Base-by-base conservation (phyloP, 1,140 invertebrate species). In the Aphaenogaster rudis region DNA sequence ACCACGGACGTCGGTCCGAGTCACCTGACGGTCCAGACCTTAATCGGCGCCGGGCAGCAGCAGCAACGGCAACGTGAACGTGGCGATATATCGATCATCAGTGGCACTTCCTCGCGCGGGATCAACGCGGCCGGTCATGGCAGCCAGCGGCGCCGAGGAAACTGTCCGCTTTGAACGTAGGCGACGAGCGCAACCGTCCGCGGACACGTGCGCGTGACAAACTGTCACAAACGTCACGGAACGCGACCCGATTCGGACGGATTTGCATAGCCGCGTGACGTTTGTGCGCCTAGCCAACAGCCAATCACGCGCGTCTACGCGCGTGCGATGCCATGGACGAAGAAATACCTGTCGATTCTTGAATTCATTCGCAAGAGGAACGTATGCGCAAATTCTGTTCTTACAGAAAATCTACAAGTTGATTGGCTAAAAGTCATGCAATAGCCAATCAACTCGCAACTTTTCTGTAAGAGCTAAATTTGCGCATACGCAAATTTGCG, bases 1-100 rank as follows among this genome's bases (percentile, higher is more conserved):
- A 82, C 63, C 36, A 36, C 36, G 1, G 42, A 42, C 50, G 54
- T 33, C 39, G 42, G 42, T 13, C 42, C 42, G 69, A 76, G n/a
- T 84, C 80, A 84, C 69, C 80, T 82, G 69, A 42, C 21, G 17
- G 42, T 33, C 67, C 21, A 15, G 61, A 67, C 3, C 33, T 84
- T 42, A 84, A 61, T 84, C 80, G 54, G 67, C 48, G 54, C 54
- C 52, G 67, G 42, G 7, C 33, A 64, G 15, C 63, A 64, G 36
- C 63, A 36, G 48, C 21, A 61, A 59, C 15, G 6, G 39, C 36
- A 79, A 45, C 57, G 42, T 39, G 45, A n/a, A 69, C 48, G 13
- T 50, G 67, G 57, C 69, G 80, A 82, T 78, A 81, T 91, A 91
- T 91, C 61, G 88, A 91, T 88, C 90, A 91, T 91, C 71, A 85